These are phyloP conservation scores for Neopelma chrysocephalum DNA, from an alignment of 2,797 vertebrate species.

Conservation along the genomic window DNA sequence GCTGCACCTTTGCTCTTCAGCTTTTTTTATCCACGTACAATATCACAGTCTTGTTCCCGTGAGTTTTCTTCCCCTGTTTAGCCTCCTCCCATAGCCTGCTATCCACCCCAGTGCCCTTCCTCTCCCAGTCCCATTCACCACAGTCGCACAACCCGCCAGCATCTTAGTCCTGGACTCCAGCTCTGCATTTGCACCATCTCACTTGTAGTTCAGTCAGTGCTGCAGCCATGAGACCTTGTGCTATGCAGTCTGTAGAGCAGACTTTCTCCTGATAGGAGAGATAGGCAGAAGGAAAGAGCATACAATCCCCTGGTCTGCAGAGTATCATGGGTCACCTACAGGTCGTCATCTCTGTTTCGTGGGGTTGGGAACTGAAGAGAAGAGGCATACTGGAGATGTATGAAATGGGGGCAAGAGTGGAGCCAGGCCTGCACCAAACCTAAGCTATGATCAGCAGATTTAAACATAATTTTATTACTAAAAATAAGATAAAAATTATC, in stretches of 20 bases:
- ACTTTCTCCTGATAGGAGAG: neutral
- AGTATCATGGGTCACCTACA: rapidly evolving
- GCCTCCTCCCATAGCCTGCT: neutral
- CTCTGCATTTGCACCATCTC: neutral
- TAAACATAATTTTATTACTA: neutral
- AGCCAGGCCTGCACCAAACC: neutral
- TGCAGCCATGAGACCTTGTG: neutral
- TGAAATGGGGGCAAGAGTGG: neutral
- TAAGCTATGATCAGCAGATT: neutral
- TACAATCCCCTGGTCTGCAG: neutral
- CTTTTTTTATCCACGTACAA: neutral
- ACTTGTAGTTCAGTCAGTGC: rapidly evolving
- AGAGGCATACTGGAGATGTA: neutral
- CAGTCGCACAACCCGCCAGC: neutral
- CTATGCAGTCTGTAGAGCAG: neutral
- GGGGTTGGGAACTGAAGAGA: neutral
- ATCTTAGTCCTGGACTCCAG: neutral
- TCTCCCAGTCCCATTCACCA: neutral
- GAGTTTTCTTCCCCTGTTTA: neutral
- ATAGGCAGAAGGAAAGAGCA: neutral
- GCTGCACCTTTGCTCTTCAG: neutral
- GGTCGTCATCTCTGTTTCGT: neutral
- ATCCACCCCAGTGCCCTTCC: neutral
- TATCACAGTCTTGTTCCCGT: neutral
- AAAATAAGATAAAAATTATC: neutral